Percentiles rank a stretch among this genome's conserved stretches.
Conservation (phyloP, 2,888 invertebrate species). For the Pachliopta kotzebuea region DNA sequence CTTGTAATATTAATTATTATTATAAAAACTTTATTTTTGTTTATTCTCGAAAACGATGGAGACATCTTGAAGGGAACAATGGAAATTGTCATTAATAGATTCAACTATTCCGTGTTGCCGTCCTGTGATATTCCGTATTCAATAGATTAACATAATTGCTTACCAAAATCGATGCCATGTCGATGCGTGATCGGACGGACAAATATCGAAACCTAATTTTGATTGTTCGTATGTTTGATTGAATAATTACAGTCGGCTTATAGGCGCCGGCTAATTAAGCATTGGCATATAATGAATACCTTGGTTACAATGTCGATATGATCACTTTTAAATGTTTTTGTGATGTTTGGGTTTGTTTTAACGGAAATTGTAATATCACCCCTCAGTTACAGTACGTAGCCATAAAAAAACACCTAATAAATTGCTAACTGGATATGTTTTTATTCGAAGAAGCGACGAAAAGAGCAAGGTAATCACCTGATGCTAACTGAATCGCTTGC, state of each 20-base stretch:
- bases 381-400: too few species aligned
- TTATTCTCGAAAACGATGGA: not conserved
- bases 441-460: too few species aligned
- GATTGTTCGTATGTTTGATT: constrained; percentile 15
- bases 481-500: too few species aligned
- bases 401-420: too few species aligned
- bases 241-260: constrained; percentile 10
- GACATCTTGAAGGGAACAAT: constrained; percentile 13
- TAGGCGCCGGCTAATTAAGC: constrained; percentile 5
- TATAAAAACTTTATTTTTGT: constrained; percentile 9
- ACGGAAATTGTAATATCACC: too few species aligned
- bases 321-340: not conserved
- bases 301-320: not conserved
- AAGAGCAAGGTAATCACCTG: too few species aligned
- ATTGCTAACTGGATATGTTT: not conserved
- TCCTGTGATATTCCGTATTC: constrained; percentile 14
- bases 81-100: constrained; percentile 19
- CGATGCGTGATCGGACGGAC: constrained; percentile 34
- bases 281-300: constrained; percentile 2
- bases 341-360: not conserved
- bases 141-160: constrained; percentile 40
- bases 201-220: constrained; percentile 19
- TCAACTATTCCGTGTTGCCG: constrained; percentile 17
- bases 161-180: constrained; percentile 36
- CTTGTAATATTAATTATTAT: too few species aligned